These are phyloP conservation scores for Parambassis ranga DNA, from an alignment of 2,797 vertebrate species.

Conservation along the genomic window DNA sequence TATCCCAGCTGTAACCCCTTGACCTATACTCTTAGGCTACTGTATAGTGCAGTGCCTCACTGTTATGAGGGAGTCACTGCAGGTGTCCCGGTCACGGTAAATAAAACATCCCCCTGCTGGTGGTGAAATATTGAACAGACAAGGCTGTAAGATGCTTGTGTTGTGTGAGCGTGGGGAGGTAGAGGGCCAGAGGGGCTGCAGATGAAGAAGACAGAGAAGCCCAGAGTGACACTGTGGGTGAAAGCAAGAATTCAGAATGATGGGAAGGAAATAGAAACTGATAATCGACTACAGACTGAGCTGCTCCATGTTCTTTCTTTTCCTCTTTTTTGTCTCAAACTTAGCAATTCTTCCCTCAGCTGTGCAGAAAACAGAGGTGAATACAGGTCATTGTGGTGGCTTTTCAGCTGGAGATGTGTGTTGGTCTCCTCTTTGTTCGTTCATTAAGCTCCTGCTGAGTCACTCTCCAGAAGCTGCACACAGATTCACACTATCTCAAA, in stretches of 20 bases:
- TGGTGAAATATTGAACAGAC: conserved; percentile 73
- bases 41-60: conserved; percentile 38
- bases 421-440: conserved; percentile 29
- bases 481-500: conserved; percentile 35
- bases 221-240: conserved; percentile 42
- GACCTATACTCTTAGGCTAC: conserved; percentile 39
- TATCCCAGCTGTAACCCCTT: conserved; percentile 38
- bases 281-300: conserved; percentile 52
- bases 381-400: conserved; percentile 4
- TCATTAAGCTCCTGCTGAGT: conserved; percentile 61
- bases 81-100: conserved; percentile 60
- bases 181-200: conserved; percentile 30
- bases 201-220: conserved; percentile 55
- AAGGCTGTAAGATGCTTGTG: conserved; percentile 60
- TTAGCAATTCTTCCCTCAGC: conserved; percentile 19
- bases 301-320: conserved; percentile 16
- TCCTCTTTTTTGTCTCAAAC: neutral
- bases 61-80: conserved; percentile 48
- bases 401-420: conserved; percentile 19
- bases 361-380: conserved; percentile 1
- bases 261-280: conserved; percentile 52
- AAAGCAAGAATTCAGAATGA: conserved; percentile 50
- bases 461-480: conserved; percentile 34
- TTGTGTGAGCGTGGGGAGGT: conserved; percentile 39
- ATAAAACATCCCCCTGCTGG: conserved; percentile 66